These are phyloP conservation scores for Lamprologus callipterus DNA, from an alignment of 2,113 vertebrate species.

Conservation along the genomic window DNA sequence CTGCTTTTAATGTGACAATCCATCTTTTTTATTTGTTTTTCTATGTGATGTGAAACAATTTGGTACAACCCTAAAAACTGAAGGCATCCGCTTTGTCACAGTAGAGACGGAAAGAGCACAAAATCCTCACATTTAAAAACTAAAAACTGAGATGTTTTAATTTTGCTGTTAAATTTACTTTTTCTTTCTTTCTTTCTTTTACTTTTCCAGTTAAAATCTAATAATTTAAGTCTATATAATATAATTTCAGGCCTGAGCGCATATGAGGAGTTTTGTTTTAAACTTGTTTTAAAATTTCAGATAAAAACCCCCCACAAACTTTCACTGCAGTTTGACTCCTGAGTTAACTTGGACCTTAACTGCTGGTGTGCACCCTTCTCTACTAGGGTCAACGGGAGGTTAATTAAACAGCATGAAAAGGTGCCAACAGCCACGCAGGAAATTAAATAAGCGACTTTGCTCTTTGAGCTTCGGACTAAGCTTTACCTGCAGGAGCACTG, in stretches of 20 bases:
- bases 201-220: background rate
- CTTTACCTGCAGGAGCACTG: background rate
- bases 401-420: background rate
- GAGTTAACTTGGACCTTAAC: background rate
- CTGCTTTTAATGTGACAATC: background rate
- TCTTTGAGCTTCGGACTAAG: background rate
- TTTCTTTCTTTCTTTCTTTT: background rate
- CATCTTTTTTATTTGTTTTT: background rate
- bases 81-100: background rate
- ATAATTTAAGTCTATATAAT: background rate
- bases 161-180: background rate
- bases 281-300: background rate
- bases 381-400: background rate
- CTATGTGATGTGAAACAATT: background rate
- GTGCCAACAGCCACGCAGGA: background rate
- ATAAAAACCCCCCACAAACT: fast-evolving
- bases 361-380: background rate
- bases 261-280: background rate
- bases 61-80: background rate
- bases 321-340: background rate
- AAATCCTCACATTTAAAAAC: background rate
- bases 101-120: fast-evolving
- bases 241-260: background rate
- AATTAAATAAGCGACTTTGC: background rate
- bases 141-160: background rate